These are phyloP conservation scores for Callipepla squamata DNA, from an alignment of 2,113 vertebrate species.

Conservation along the genomic window DNA sequence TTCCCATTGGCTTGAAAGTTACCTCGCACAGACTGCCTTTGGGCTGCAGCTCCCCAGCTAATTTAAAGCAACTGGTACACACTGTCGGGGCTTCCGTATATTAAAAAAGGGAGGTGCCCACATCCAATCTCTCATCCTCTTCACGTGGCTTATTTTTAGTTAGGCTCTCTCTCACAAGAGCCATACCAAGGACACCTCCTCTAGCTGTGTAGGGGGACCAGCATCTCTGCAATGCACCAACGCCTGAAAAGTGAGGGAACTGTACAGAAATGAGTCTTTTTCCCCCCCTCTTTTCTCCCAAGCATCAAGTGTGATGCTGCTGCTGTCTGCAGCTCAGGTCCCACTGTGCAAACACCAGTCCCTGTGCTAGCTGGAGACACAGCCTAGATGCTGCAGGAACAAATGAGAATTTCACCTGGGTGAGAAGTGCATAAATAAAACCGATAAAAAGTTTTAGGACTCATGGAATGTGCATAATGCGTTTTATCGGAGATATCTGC, in stretches of 20 bases:
- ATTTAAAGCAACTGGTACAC: neutral
- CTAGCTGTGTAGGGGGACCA: neutral
- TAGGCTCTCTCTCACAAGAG: neutral
- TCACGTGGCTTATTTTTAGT: constrained; percentile 24
- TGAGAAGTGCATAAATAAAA: constrained; percentile 47
- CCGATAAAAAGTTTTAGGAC: constrained; percentile 32
- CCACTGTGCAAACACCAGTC: neutral
- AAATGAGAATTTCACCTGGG: constrained; percentile 30
- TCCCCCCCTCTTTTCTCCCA: neutral
- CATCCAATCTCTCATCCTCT: neutral
- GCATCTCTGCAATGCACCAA: neutral
- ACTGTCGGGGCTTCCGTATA: neutral
- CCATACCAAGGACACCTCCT: constrained; percentile 33
- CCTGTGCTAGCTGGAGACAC: neutral
- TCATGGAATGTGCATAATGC: constrained; percentile 37
- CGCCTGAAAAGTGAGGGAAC: accelerated
- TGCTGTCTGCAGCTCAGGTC: neutral
- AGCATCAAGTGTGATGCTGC: neutral
- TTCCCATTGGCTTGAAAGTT: constrained; percentile 3
- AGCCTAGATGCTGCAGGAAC: neutral
- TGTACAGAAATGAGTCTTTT: neutral
- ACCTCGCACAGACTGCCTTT: neutral
- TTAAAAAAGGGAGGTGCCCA: neutral
- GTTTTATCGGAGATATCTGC: constrained; percentile 50
- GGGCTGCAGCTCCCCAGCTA: neutral